phyloP scores from a whole-genome alignment of 2,888 invertebrate genomes.

The Nebria brevicollis region DNA sequence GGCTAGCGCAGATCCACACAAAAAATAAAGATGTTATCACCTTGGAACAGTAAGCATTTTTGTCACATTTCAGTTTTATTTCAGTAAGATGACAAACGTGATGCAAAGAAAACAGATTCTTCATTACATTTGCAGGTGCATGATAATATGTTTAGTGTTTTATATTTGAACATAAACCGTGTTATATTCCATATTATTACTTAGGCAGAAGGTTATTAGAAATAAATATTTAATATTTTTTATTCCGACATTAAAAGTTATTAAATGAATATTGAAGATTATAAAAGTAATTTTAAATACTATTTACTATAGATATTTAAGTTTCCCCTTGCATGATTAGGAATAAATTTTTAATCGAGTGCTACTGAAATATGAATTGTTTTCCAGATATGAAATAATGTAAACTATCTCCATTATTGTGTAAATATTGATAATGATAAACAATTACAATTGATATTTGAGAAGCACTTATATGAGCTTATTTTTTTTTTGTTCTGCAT shows the following conservation, averaged over 20 bases:
- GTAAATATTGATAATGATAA: neutral
- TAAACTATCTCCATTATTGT: neutral
- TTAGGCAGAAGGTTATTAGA: too few relatives aligned
- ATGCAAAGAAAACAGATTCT: neutral
- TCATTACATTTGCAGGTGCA: neutral
- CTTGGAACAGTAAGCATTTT: constrained; percentile 90
- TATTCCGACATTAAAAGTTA: too few relatives aligned
- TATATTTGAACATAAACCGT: too few relatives aligned
- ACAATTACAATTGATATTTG: neutral
- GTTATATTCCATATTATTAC: too few relatives aligned
- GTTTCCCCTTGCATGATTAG: too few relatives aligned
- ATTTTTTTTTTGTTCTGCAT: constrained; percentile 25
- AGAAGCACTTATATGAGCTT: constrained; percentile 4
- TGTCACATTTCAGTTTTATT: neutral
- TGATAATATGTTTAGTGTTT: too few relatives aligned
- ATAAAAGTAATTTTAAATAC: too few relatives aligned
- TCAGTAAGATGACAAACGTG: neutral
- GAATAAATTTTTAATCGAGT: neutral
- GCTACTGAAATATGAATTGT: neutral
- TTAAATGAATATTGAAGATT: too few relatives aligned
- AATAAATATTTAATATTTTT: too few relatives aligned
- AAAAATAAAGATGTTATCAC: constrained; percentile 90
- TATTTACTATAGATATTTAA: too few relatives aligned
- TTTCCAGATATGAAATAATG: neutral
- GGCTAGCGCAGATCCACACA: constrained; percentile 90